phyloP scores from a whole-genome alignment of 2,888 invertebrate species.

The Tetropium fuscum region DNA sequence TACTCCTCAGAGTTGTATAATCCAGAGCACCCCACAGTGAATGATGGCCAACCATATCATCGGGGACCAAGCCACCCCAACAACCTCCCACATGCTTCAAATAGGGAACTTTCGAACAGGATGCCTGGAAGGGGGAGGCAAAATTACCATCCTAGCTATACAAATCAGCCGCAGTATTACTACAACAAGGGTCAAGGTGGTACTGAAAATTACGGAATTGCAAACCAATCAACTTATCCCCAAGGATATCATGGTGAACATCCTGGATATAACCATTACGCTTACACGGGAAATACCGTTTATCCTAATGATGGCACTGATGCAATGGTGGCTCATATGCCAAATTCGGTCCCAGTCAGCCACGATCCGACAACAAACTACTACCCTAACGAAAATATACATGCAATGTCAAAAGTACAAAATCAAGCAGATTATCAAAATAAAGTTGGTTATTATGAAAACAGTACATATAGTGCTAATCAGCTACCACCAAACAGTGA shows the following conservation, averaged over 20 bases:
- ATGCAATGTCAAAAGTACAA: slow-evolving; percentile 47
- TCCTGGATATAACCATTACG: slow-evolving; percentile 61
- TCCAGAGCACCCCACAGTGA: slow-evolving; percentile 61
- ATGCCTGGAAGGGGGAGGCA: slow-evolving; percentile 57
- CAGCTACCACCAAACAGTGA: slow-evolving; percentile 67
- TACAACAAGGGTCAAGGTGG: slow-evolving; percentile 69
- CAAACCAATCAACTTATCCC: slow-evolving; percentile 55
- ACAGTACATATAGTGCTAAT: slow-evolving; percentile 66
- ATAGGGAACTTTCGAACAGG: slow-evolving; percentile 49
- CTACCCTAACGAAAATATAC: slow-evolving; percentile 58
- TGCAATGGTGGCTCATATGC: slow-evolving; percentile 52
- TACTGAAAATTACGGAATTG: slow-evolving; percentile 54
- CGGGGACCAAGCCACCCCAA: slow-evolving; percentile 57
- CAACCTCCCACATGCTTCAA: slow-evolving; percentile 36
- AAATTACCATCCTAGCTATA: slow-evolving; percentile 65
- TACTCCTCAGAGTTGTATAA: slow-evolving; percentile 62
- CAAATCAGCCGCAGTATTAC: slow-evolving; percentile 68
- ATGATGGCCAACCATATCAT: slow-evolving; percentile 58
- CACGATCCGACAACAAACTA: slow-evolving; percentile 56
- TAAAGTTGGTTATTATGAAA: slow-evolving; percentile 70
- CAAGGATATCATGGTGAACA: slow-evolving; percentile 60
- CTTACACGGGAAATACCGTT: slow-evolving; percentile 56
- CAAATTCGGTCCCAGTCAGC: slow-evolving; percentile 54
- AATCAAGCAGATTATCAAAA: slow-evolving; percentile 55
- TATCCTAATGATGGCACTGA: slow-evolving; percentile 59